These are phyloP conservation scores for Sphaerodactylus townsendi DNA, from an alignment of 2,113 vertebrate species.

Conservation along the genomic window DNA sequence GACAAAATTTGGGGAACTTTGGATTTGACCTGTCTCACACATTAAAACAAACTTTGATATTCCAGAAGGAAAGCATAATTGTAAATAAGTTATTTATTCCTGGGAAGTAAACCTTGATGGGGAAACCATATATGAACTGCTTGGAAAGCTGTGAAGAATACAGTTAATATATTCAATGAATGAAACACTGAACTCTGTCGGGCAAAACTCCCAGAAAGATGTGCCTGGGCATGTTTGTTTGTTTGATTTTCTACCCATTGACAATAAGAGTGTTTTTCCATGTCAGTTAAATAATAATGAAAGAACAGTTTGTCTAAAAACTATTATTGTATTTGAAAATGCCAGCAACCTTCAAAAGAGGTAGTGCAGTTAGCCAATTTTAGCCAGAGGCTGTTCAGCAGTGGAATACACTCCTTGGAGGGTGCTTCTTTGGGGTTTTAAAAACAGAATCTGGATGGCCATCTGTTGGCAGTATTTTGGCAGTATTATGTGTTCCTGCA, in stretches of 20 bases:
- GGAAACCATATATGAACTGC: not conserved
- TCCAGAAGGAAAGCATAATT: conserved; percentile 27
- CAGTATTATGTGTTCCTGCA: too few relatives aligned
- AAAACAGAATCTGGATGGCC: too few relatives aligned
- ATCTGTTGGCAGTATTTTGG: too few relatives aligned
- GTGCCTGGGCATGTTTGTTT: conserved; percentile 59
- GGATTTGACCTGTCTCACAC: not conserved
- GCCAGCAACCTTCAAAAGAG: not conserved
- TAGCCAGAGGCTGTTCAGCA: too few relatives aligned
- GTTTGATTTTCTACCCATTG: conserved; percentile 28
- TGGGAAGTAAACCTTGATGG: conserved; percentile 22
- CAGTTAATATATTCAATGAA: not conserved
- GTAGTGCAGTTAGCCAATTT: rapidly evolving
- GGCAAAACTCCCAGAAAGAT: conserved; percentile 23
- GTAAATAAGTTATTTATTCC: conserved; percentile 8
- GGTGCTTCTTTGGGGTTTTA: too few relatives aligned
- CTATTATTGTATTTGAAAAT: not conserved
- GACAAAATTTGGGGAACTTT: not conserved
- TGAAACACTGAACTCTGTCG: not conserved
- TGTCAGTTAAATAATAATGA: not conserved
- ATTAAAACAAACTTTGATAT: conserved; percentile 4
- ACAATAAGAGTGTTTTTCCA: conserved; percentile 24
- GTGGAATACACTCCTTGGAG: too few relatives aligned
- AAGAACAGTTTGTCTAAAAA: not conserved
- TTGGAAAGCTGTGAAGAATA: conserved; percentile 27